Evolutionary conservation across 1,140 invertebrate genomes (phyloP), one percentile per base, ranked within the genome.

Genomic region (Plodia interpunctella): DNA sequence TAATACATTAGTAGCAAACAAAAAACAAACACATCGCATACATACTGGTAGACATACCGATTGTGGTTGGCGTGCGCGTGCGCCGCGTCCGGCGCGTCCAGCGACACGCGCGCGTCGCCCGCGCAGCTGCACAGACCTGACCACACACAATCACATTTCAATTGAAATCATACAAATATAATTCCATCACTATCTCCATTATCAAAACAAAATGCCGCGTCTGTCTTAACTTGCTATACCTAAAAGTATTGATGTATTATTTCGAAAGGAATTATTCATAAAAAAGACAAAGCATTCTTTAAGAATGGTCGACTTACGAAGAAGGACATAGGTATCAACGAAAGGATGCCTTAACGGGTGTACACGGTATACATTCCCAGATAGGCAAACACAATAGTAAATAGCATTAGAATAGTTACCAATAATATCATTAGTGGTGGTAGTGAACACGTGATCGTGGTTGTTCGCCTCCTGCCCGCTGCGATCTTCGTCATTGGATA

Each of bases 401-500:
- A n/a, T n/a, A 25, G 21, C 21, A 25, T 25, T 25, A 25, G 21
- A 6, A 25, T 35, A 72, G 76, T 74, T 65, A 90, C 87, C 87
- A 59, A 84, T 74, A 63, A 87, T 60, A 54, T 90, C 87, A 4
- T 68, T 83, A 30, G 78, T 80, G 35, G 71, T 81, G 19, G 80
- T 74, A n/a, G 72, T 72, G 64, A 89, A 90, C 21, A 88, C 86
- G 60, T 86, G 87, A 52, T 90, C 90, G 55, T 86, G 77, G 63
- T 86, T 89, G 68, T 74, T 83, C 21, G 82, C 78, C 38, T 86
- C 88, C 73, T 93, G 93, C 86, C 93, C 92, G 56, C 91, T 65
- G 81, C 93, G 68, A n/a, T 94, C 94, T 72, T 96, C 95, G 66
- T 95, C 94, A 53, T 94, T 92, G 5, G 95, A 96, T 62, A 95